Base-by-base conservation (phyloP, 1,140 invertebrate species). In the Bombus turneri region DNA sequence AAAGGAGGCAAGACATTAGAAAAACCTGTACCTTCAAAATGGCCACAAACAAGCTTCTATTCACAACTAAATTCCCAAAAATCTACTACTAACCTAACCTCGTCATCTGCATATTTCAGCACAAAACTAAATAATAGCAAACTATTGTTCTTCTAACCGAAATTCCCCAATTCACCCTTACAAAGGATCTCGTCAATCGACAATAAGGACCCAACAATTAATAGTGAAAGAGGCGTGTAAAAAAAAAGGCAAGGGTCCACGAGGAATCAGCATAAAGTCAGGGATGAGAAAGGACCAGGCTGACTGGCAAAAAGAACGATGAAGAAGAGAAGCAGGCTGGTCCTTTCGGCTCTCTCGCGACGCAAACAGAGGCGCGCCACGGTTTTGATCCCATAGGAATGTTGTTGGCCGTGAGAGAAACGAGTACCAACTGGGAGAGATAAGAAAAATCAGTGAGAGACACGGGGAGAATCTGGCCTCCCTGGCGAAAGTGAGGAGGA, bases 321-420 rank as follows among this genome's bases (percentile, higher is more conserved):
- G 47, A 81, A 41, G 22, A 13, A 31, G 62, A 39, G 62, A 15
- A 53, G 37, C n/a, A n/a, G 18, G n/a, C 47, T 2, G 10, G 64
- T 77, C 57, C 78, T 84, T 59, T 82, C 57, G 81, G 80, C 5
- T n/a, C 37, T 74, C 53, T 62, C 57, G 71, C 59, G 81, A 53
- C 39, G 72, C 83, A 47, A 85, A 80, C 69, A 71, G 77, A 73
- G 72, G 83, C 86, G 79, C 80, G 87, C 79, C 89, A 83, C 68
- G 84, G 73, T 82, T 86, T 90, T 88, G 76, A 92, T 90, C 85
- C 90, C 84, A 73, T 66, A 89, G 88, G 90, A 92, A 92, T 92
- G 91, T 88, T 85, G 91, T 92, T 76, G 90, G 81, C 91, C 91
- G 77, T 92, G 91, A 92, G 79, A 82, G 87, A 82, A 86, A 74